Evolutionary conservation across 2,888 invertebrate species (phyloP).

Genomic region (Lypha dubia): DNA sequence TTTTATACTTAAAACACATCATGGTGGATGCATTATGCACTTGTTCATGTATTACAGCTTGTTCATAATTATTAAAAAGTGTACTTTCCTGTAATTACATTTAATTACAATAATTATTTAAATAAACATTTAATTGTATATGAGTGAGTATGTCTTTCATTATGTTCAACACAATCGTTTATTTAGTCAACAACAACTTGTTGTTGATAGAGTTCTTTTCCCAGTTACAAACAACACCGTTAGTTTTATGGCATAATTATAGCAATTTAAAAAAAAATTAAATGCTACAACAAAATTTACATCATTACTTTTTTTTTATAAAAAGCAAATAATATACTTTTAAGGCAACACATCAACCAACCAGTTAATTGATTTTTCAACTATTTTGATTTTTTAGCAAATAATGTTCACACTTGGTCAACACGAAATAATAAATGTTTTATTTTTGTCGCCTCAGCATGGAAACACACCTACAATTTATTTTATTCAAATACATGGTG

Average conservation of each 20-base stretch:
- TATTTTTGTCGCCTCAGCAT: constrained; percentile 17
- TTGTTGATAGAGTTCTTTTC: constrained; percentile 34
- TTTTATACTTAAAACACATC: not conserved
- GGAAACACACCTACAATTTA: constrained; percentile 17
- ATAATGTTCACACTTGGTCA: constrained; percentile 51
- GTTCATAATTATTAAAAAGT: not conserved
- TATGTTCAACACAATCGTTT: constrained; percentile 41
- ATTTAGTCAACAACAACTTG: constrained; percentile 35
- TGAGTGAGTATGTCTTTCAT: constrained; percentile 16
- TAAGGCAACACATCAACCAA: constrained; percentile 33
- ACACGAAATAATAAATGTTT: constrained; percentile 10
- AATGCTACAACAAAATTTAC: constrained; percentile 33
- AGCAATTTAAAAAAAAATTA: constrained; percentile 51
- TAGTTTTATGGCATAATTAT: constrained; percentile 63
- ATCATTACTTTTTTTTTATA: constrained; percentile 38
- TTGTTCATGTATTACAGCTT: not conserved
- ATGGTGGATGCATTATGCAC: constrained; percentile 13
- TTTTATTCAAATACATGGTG: not conserved
- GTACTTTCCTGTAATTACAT: constrained; percentile 40
- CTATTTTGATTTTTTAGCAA: constrained; percentile 6
- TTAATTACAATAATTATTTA: constrained; percentile 58
- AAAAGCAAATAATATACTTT: constrained; percentile 8
- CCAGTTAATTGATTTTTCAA: constrained; percentile 42
- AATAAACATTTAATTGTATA: constrained; percentile 43
- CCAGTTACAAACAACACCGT: constrained; percentile 28